phyloP scores from a whole-genome alignment of 2,888 invertebrate species.

The Coelinius sp. region DNA sequence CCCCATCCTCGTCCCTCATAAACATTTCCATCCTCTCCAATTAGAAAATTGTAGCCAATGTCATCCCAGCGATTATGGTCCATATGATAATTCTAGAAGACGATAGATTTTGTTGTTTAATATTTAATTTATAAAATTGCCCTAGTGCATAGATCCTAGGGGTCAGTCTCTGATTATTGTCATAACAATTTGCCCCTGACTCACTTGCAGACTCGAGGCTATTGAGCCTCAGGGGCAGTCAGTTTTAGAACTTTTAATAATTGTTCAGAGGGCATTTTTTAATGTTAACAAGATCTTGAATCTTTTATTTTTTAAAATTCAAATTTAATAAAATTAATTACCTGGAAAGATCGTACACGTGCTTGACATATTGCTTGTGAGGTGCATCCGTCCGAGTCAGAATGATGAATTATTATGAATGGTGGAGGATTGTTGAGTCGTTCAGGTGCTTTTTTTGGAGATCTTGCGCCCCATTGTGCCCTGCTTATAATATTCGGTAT shows the following conservation, averaged over 20 bases:
- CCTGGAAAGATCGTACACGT: slow-evolving; percentile 68
- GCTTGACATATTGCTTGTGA: slow-evolving; percentile 64
- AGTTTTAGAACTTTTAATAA: not conserved
- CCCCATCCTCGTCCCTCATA: slow-evolving; percentile 66
- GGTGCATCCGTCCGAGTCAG: slow-evolving; percentile 64
- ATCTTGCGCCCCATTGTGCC: slow-evolving; percentile 68
- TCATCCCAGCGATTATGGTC: slow-evolving; percentile 56
- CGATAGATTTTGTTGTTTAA: not conserved
- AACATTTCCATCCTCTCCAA: slow-evolving; percentile 64
- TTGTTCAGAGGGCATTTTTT: too few relatives aligned
- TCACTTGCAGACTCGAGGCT: slow-evolving; percentile 42
- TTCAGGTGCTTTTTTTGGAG: slow-evolving; percentile 43
- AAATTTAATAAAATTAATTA: slow-evolving; percentile 37
- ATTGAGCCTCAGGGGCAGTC: slow-evolving; percentile 28
- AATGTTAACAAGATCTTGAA: too few relatives aligned
- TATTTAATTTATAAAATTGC: not conserved
- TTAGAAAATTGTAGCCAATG: slow-evolving; percentile 63
- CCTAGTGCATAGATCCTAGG: slow-evolving; percentile 1
- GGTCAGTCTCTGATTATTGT: slow-evolving; percentile 16
- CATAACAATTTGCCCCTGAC: slow-evolving; percentile 44
- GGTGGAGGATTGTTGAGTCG: slow-evolving; percentile 62
- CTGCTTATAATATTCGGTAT: slow-evolving; percentile 65
- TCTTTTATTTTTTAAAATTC: too few relatives aligned
- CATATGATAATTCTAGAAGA: slow-evolving; percentile 59
- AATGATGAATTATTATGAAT: slow-evolving; percentile 71